Conservation (phyloP, 2,797 vertebrate genomes). For the Calcarius lapponicus region DNA sequence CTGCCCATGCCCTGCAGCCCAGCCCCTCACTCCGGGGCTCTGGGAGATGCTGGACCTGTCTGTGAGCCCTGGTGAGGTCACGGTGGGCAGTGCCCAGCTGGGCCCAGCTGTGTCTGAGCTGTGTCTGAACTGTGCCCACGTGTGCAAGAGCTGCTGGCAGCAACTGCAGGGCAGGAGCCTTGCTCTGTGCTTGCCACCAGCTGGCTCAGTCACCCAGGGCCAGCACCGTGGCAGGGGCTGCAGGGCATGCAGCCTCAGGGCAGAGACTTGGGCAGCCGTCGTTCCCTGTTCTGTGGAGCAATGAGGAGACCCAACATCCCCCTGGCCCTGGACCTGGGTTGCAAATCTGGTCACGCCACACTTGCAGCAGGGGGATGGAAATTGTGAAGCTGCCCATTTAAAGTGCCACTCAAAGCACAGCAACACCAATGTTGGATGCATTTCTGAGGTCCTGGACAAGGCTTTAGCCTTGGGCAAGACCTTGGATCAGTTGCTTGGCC, state of each 20-base stretch:
- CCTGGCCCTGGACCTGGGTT: not conserved
- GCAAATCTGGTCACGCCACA: fast-evolving
- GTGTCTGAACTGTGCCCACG: not conserved
- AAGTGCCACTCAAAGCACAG: not conserved
- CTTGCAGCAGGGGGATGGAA: not conserved
- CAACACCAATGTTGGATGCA: not conserved
- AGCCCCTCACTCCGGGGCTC: not conserved
- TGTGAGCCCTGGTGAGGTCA: fast-evolving
- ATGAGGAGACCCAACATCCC: not conserved
- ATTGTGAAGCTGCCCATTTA: not conserved
- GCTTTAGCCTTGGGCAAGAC: not conserved
- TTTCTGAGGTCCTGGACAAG: not conserved
- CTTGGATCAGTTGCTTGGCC: not conserved
- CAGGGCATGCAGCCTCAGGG: not conserved
- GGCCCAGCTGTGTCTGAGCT: not conserved
- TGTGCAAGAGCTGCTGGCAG: too few relatives aligned
- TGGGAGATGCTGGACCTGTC: fast-evolving
- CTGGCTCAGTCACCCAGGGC: not conserved
- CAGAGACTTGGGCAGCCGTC: not conserved
- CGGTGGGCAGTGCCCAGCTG: not conserved
- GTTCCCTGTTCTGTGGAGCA: not conserved
- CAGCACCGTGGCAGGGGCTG: not conserved
- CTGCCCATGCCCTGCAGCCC: not conserved
- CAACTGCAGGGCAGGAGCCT: not conserved
- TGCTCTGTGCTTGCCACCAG: fast-evolving